Evolutionary conservation across 2,888 invertebrate genomes (phyloP).

Genomic region (Nemapogon koenigi): DNA sequence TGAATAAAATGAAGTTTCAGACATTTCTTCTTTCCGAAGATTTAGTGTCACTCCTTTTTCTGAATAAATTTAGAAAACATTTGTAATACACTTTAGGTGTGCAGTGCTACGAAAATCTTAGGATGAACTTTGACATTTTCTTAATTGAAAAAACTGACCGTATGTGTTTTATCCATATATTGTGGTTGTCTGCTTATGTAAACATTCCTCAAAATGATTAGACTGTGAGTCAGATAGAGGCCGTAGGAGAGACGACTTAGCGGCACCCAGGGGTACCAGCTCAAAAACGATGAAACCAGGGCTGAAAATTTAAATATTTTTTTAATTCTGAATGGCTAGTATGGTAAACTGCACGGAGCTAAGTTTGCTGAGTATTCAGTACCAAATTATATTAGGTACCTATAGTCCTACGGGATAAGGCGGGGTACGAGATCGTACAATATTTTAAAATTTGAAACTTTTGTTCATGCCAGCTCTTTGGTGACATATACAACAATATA

Average conservation of each 20-base stretch:
- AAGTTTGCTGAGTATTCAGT: neutral
- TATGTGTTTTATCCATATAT: constrained; percentile 32
- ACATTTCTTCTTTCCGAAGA: too few species aligned
- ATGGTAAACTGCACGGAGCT: neutral
- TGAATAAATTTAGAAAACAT: too few species aligned
- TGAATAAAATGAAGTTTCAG: too few species aligned
- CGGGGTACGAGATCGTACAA: too few species aligned
- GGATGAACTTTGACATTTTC: neutral
- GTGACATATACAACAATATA: too few species aligned
- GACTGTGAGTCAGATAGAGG: constrained; percentile 62
- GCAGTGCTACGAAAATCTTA: too few species aligned
- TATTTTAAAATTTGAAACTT: too few species aligned
- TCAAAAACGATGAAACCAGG: constrained; percentile 42
- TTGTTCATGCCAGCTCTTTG: too few species aligned
- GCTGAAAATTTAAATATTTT: neutral
- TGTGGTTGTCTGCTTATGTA: constrained; percentile 52
- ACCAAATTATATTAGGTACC: too few species aligned
- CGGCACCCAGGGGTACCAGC: constrained; percentile 65
- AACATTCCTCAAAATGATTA: constrained; percentile 54
- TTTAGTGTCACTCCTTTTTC: too few species aligned
- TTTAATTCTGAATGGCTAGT: neutral
- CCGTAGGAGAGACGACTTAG: constrained; percentile 67
- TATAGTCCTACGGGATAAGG: too few species aligned
- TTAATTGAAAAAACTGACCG: constrained; percentile 25
- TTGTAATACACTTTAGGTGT: too few species aligned